phyloP scores from a whole-genome alignment of 2,113 vertebrate genomes.

The Seriola aureovittata region DNA sequence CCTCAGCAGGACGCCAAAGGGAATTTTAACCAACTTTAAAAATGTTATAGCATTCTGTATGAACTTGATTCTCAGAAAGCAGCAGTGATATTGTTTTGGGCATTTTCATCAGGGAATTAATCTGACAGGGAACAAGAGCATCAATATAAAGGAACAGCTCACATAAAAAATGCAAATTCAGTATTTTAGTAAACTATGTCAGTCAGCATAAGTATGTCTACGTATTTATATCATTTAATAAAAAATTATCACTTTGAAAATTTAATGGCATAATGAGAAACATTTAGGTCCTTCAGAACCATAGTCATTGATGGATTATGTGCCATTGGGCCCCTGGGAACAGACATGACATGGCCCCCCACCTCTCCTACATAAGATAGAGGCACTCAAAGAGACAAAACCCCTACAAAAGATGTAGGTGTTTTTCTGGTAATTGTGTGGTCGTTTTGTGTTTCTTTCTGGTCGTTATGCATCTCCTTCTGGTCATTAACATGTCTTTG shows the following conservation, averaged over 20 bases:
- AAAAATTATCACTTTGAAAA: neutral
- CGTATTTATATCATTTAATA: neutral
- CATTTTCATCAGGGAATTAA: slow-evolving; percentile 21
- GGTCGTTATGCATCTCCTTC: neutral
- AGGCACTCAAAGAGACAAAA: neutral
- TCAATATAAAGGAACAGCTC: slow-evolving; percentile 11
- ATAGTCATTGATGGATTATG: neutral
- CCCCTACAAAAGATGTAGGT: neutral
- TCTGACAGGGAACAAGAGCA: slow-evolving; percentile 10
- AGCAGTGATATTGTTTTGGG: neutral
- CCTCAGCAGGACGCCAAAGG: neutral
- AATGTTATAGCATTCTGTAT: neutral
- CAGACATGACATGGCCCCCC: neutral
- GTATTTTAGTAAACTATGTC: neutral
- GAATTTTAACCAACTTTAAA: slow-evolving; percentile 4
- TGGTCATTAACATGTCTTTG: neutral
- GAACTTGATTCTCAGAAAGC: slow-evolving; percentile 10
- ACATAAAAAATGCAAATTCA: neutral
- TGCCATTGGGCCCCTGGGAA: neutral
- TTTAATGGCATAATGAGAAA: neutral
- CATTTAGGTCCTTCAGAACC: neutral
- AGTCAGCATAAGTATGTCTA: neutral
- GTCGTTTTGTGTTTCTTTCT: neutral
- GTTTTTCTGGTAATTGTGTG: neutral
- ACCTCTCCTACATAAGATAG: neutral